Evolutionary conservation across 1,140 invertebrate species (phyloP).

Genomic region (Ceratosolen solmsi): DNA sequence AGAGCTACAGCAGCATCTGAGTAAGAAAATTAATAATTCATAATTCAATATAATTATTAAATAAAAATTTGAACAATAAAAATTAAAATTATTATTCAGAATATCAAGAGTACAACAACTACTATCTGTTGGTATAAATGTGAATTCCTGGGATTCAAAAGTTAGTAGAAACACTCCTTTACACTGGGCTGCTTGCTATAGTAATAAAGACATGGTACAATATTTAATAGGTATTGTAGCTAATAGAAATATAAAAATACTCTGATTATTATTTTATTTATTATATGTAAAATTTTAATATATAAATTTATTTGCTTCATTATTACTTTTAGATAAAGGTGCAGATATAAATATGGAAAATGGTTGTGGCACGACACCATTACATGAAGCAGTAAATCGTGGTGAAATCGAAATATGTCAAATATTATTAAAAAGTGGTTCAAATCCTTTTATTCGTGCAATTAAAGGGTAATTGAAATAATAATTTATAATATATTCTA

Average conservation of each 20-base stretch:
- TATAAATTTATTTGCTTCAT: slow-evolving; percentile 46
- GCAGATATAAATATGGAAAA: slow-evolving; percentile 76
- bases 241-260: slow-evolving; percentile 71
- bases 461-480: slow-evolving; percentile 71
- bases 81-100: slow-evolving; percentile 58
- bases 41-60: slow-evolving; percentile 9
- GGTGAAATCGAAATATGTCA: slow-evolving; percentile 76
- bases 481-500: not conserved
- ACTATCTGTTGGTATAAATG: slow-evolving; percentile 75
- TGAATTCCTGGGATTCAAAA: slow-evolving; percentile 77
- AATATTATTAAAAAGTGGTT: slow-evolving; percentile 75
- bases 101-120: slow-evolving; percentile 71
- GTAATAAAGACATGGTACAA: slow-evolving; percentile 75
- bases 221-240: slow-evolving; percentile 75
- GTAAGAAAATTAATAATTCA: slow-evolving; percentile 67
- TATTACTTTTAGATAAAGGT: slow-evolving; percentile 71
- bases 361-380: slow-evolving; percentile 76
- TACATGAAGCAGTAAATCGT: slow-evolving; percentile 78
- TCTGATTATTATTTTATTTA: slow-evolving; percentile 14
- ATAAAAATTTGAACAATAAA: not conserved
- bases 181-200: slow-evolving; percentile 80
- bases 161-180: slow-evolving; percentile 78
- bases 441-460: slow-evolving; percentile 75
- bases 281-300: slow-evolving; percentile 14
- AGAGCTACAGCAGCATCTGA: slow-evolving; percentile 79